phyloP scores from a whole-genome alignment of 2,797 vertebrate genomes.

The Coracias cyanogaster region DNA sequence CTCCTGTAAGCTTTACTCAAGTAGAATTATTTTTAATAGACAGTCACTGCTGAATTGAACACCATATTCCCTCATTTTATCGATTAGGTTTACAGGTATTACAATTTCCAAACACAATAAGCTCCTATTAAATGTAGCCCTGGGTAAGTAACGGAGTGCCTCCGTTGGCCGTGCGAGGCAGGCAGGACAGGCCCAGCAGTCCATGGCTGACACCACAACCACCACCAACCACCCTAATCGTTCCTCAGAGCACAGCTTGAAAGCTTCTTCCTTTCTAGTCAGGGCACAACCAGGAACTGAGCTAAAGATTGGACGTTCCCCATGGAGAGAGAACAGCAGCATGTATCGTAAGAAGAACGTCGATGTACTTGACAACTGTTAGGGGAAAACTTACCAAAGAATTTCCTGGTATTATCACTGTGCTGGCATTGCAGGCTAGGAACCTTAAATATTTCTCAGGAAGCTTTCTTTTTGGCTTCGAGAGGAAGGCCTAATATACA shows the following conservation, averaged over 20 bases:
- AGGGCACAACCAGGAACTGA: background rate
- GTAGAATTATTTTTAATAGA: background rate
- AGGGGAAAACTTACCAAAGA: background rate
- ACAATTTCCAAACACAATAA: background rate
- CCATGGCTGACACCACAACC: background rate
- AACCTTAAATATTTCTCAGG: background rate
- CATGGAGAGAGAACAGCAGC: background rate
- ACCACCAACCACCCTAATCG: background rate
- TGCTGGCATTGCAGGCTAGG: background rate
- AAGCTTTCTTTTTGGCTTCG: background rate
- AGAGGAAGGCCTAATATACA: background rate
- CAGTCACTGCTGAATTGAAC: background rate
- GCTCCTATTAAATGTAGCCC: background rate
- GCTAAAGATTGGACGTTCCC: background rate
- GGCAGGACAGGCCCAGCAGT: background rate
- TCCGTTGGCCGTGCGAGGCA: fast-evolving
- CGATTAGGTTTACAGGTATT: background rate
- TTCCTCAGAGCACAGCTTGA: background rate
- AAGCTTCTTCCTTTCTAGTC: background rate
- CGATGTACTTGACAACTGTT: background rate
- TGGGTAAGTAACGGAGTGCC: background rate
- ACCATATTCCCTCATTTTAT: background rate
- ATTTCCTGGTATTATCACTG: background rate
- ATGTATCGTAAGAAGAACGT: background rate
- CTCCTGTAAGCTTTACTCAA: background rate